A percentile compares a stretch with the other conserved stretches of the same genome.
phyloP scores from a whole-genome alignment of 2,797 vertebrate genomes.

The Podarcis siculus region DNA sequence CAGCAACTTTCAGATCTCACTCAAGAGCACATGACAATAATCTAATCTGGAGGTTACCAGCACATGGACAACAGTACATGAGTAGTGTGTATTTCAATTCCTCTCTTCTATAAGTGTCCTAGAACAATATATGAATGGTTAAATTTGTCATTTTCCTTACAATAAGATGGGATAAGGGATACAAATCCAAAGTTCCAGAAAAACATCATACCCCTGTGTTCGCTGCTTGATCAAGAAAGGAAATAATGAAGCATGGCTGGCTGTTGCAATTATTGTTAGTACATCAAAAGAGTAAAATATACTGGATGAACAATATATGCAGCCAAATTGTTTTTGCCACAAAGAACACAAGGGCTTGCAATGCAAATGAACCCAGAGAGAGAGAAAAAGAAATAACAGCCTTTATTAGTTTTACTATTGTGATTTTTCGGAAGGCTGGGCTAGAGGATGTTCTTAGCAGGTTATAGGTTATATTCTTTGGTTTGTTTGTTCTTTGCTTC shows the following conservation, averaged over 20 bases:
- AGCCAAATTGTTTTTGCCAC: neutral
- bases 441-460: neutral
- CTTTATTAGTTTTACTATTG: neutral
- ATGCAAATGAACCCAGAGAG: neutral
- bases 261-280: no score
- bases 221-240: no score
- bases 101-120: neutral
- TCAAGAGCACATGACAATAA: no score
- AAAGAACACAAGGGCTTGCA: neutral
- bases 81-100: no score
- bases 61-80: no score
- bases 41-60: no score
- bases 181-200: neutral
- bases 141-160: neutral
- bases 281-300: neutral
- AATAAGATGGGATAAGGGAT: neutral
- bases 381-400: neutral
- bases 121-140: neutral
- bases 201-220: neutral
- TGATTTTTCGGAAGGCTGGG: neutral
- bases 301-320: neutral
- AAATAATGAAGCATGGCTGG: no score
- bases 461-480: neutral
- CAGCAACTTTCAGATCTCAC: no score
- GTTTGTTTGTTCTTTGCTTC: neutral